Base-by-base conservation (phyloP, 2,797 vertebrate species). In the Agapornis canus region DNA sequence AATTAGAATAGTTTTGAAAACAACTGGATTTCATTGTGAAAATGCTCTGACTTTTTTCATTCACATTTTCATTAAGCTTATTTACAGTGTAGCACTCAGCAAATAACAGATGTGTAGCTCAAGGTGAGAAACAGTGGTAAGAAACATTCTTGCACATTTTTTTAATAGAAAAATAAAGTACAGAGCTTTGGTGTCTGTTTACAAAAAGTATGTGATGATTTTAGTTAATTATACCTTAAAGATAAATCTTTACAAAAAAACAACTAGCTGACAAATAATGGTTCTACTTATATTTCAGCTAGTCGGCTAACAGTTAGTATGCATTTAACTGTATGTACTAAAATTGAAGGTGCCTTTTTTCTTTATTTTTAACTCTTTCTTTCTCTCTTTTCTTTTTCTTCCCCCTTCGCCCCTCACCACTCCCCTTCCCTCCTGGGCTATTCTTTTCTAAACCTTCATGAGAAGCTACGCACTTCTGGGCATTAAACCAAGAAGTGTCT, bases 401-500 rank as follows among this genome's bases (percentile, higher is more conserved):
- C 7, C 48, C 11, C 54, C 26, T 63, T 52, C 32, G 2, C 2
- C 35, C 45, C 8, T 3, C 20, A 35, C 35, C 35, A 35, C 35
- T 7, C 35, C 12, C 20, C 20, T 39, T 39, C 6, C 31, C 13
- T 11, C 12, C 2, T 2, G 2, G 59, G 77, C 68, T 71, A 89
- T 82, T 80, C 12, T 89, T 84, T 81, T 75, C 54, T 86, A 70
- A 65, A 59, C 23, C 37, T 75, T 93, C 80, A 95, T 94, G 95
- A 95, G 42, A 82, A 92, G 76, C 39, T 87, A 10, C 77, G 22
- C 76, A 89, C 35, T 39, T 77, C 79, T 82, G 61, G 73, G 54
- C 29, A 66, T 82, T 90, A 73, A 94, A 16, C 57, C 93, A 65
- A 89, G 71, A 94, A 91, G 95, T 82, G 57, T 89, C 84, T 91